Base-by-base conservation (phyloP, 2,888 invertebrate genomes). In the Pteria penguin region DNA sequence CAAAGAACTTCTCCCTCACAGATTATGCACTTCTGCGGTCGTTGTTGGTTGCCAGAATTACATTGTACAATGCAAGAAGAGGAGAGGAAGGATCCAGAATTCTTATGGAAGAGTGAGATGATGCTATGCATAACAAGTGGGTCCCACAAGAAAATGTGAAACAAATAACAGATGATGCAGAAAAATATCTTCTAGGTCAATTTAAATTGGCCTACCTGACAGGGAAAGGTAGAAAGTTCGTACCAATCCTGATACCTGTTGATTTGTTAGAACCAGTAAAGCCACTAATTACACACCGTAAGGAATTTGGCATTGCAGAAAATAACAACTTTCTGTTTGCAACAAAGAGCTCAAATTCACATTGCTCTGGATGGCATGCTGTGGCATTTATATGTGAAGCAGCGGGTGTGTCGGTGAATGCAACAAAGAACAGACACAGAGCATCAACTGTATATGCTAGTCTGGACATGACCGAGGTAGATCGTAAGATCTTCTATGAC, bases 321-420 rank as follows among this genome's bases (percentile, higher is more conserved):
- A 55, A 33, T 0, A 82, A 78, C 66, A 8, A 26, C 2, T 80
- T 79, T 68, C 24, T 82, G 8, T 83, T 79, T 79, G 80, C 73
- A 1, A 76, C 80, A 11, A 79, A 76, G 32, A 61, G 52, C 31
- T 62, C 70, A 0, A 63, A 63, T 1, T 60, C 58, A 2, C 73
- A 77, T 55, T 79, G 79, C 55, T 77, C 78, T 54, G 80, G 76
- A 18, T 79, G 79, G 77, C 79, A 82, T 73, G 73, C 82, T 27
- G 79, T 81, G 3, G 8, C 52, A 31, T 63, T 54, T 45, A 73
- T 80, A 27, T 82, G 82, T 52, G 33, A 61, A 26, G 57, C 18
- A 52, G 78, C 75, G 31, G 67, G 60, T 4, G 57, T 80, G 22
- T 63, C 70, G n/a, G 55, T 80, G 2, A 79, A 72, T 69, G 78